Conservation (phyloP, 2,888 invertebrate species). For the Doris montereyensis region DNA sequence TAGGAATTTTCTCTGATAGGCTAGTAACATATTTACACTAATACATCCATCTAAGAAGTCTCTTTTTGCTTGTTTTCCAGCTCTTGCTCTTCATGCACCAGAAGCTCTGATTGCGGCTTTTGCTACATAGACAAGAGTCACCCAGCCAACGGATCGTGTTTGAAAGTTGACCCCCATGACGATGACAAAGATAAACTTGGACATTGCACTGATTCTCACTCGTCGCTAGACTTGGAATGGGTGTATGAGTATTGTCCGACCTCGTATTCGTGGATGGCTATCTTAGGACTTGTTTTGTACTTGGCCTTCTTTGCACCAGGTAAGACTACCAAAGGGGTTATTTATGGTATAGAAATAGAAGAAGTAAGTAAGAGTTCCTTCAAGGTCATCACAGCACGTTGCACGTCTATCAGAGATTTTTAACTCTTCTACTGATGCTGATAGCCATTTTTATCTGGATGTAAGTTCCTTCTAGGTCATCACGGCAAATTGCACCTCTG, state of each 20-base stretch:
- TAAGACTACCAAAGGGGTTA: no score
- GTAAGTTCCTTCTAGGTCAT: no score
- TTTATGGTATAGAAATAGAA: no score
- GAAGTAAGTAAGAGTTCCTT: no score
- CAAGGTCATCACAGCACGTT: no score
- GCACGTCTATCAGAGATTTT: no score
- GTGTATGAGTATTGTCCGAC: conserved; percentile 74
- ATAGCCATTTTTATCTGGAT: no score
- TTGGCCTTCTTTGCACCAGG: conserved; percentile 75
- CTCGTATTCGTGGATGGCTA: conserved; percentile 72
- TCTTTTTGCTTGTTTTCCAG: conserved; percentile 49
- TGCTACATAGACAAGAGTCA: conserved; percentile 67
- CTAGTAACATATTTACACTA: no score
- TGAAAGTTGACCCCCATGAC: conserved; percentile 51
- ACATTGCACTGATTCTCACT: conserved; percentile 58
- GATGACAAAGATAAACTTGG: conserved; percentile 47
- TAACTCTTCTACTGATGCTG: no score
- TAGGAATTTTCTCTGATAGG: no score
- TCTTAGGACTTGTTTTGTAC: conserved; percentile 73
- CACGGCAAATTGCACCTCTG: no score
- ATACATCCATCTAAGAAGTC: no score
- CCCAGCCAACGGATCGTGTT: conserved; percentile 69
- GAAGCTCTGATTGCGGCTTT: conserved; percentile 74
- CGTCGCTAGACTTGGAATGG: conserved; percentile 53
- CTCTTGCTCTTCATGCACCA: conserved; percentile 74